phyloP scores from a whole-genome alignment of 1,140 invertebrate genomes.

The Matsumurasca onukii region DNA sequence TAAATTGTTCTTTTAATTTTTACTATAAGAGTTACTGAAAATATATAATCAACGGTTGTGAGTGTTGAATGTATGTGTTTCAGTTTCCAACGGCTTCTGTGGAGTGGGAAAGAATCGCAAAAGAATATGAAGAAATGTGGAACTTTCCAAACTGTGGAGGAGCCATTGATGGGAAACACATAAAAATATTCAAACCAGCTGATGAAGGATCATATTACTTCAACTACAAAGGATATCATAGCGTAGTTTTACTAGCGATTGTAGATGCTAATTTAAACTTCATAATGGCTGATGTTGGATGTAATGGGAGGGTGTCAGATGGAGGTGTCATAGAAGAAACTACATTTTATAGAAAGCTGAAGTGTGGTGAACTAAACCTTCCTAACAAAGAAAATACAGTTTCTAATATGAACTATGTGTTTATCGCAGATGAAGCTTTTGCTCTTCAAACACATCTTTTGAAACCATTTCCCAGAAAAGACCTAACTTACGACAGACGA shows the following conservation, averaged over 20 bases:
- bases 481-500: conserved; percentile 40
- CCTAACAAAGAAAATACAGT: conserved; percentile 38
- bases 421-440: conserved; percentile 51
- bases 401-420: conserved; percentile 43
- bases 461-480: conserved; percentile 49
- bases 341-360: conserved; percentile 43
- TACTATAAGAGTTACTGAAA: too few species aligned
- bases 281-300: conserved; percentile 38
- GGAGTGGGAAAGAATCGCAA: conserved; percentile 41
- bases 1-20: too few species aligned
- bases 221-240: conserved; percentile 55
- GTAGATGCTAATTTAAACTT: conserved; percentile 49
- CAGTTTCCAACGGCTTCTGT: conserved; percentile 30
- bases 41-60: too few species aligned
- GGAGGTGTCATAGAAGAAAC: conserved; percentile 45
- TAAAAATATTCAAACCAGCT: conserved; percentile 47
- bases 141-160: conserved; percentile 49
- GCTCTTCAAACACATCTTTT: conserved; percentile 41
- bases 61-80: too few species aligned
- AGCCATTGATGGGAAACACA: conserved; percentile 54
- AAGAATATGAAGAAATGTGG: conserved; percentile 41
- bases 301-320: conserved; percentile 49
- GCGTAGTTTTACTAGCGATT: conserved; percentile 53
- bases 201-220: conserved; percentile 50
- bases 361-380: conserved; percentile 43